phyloP scores from a whole-genome alignment of 2,797 vertebrate species.

The Trachops cirrhosus region DNA sequence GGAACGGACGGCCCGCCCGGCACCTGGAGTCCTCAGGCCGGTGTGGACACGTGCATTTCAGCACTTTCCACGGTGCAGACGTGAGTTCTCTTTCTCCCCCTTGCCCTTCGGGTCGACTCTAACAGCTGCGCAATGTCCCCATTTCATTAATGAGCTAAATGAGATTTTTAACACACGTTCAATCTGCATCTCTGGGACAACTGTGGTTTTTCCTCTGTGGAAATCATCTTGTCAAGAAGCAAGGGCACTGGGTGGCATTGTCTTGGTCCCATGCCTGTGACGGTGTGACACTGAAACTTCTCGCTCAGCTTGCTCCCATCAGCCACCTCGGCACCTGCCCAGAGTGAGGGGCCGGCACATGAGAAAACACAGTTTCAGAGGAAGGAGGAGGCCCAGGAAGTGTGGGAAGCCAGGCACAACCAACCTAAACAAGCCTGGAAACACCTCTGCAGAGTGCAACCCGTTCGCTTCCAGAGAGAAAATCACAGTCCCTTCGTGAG shows the following conservation, averaged over 20 bases:
- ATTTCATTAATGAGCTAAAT: not conserved
- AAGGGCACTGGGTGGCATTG: rapidly evolving
- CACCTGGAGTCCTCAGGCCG: rapidly evolving
- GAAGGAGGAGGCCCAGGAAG: rapidly evolving
- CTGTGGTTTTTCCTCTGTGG: not conserved
- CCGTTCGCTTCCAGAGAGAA: not conserved
- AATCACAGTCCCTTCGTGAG: rapidly evolving
- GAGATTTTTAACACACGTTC: rapidly evolving
- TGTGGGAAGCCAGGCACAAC: rapidly evolving
- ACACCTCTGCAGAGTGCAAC: rapidly evolving
- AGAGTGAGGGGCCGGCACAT: not conserved
- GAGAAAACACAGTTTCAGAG: too few relatives aligned
- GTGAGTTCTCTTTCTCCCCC: too few relatives aligned
- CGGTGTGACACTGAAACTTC: rapidly evolving
- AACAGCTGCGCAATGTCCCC: not conserved
- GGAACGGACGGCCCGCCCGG: rapidly evolving
- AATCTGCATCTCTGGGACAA: not conserved
- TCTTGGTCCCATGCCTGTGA: not conserved
- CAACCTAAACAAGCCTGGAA: not conserved
- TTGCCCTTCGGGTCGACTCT: not conserved
- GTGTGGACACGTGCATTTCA: not conserved
- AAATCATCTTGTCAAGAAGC: not conserved
- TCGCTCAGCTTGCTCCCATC: too few relatives aligned
- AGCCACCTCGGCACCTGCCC: not conserved
- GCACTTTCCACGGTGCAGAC: rapidly evolving